phyloP scores from a whole-genome alignment of 2,888 invertebrate species.

The Agapetus fuscipes region DNA sequence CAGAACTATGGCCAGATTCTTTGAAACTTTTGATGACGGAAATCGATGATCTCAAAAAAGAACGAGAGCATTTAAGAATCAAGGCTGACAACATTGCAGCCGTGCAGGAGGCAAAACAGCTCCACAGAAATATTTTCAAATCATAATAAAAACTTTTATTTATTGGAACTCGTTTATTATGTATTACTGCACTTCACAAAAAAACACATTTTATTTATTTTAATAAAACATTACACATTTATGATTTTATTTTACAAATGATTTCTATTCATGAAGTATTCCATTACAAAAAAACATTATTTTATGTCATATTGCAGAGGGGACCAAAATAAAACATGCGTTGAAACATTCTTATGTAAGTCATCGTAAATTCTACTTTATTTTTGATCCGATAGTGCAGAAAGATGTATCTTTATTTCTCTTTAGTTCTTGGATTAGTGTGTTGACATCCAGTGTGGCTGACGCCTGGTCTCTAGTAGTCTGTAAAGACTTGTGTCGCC shows the following conservation, averaged over 20 bases:
- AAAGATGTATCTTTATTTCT: too few species aligned
- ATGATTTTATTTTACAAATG: not conserved
- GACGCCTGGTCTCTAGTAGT: conserved; percentile 31
- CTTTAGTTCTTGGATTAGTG: too few species aligned
- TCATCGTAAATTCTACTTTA: too few species aligned
- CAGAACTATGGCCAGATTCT: conserved; percentile 29
- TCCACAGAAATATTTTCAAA: not conserved
- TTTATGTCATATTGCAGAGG: too few species aligned
- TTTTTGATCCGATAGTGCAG: too few species aligned
- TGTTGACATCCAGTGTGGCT: conserved; percentile 9
- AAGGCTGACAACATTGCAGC: conserved; percentile 34
- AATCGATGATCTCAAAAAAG: conserved; percentile 26
- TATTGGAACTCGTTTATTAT: not conserved
- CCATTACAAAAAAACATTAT: conserved; percentile 1
- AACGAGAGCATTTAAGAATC: conserved; percentile 28
- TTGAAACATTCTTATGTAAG: too few species aligned
- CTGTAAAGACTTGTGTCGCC: conserved; percentile 33
- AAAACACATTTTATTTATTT: too few species aligned
- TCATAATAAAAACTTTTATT: too few species aligned
- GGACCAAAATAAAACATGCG: too few species aligned
- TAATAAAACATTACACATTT: not conserved
- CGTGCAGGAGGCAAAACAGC: conserved; percentile 28
- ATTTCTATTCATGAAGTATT: not conserved
- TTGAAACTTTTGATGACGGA: conserved; percentile 27
- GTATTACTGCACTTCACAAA: not conserved